Percentiles rank a stretch among this genome's conserved stretches.
phyloP scores from a whole-genome alignment of 2,888 invertebrate species.

The Drosophila helvetica region DNA sequence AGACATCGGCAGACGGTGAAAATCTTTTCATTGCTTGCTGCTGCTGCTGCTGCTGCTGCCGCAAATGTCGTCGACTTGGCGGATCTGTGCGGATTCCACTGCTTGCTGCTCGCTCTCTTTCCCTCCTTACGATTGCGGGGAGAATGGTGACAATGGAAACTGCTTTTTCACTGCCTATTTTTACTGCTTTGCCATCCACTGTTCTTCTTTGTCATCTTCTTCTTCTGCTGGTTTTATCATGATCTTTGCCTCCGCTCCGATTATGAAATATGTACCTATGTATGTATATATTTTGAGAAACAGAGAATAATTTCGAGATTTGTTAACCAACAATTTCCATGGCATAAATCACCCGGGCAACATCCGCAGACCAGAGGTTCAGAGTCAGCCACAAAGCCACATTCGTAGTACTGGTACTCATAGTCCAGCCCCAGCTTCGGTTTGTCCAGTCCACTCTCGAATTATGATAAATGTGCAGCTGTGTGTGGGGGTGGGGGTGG shows the following conservation, averaged over 20 bases:
- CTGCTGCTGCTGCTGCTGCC: constrained; percentile 16
- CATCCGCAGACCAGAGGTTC: constrained; percentile 56
- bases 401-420: not conserved
- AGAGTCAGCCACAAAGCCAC: not conserved
- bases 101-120: not conserved
- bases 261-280: constrained; percentile 1
- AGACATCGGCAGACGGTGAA: constrained; percentile 30
- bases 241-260: constrained; percentile 4
- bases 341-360: constrained; percentile 71
- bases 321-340: constrained; percentile 51
- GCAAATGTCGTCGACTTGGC: constrained; percentile 43
- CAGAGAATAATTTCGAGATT: constrained; percentile 19
- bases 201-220: not conserved
- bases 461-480: constrained; percentile 48
- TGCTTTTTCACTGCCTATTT: not conserved
- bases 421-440: constrained; percentile 21
- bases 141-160: constrained; percentile 19
- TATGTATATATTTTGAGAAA: not conserved
- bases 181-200: not conserved
- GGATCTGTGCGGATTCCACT: constrained; percentile 22
- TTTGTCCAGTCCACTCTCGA: constrained; percentile 35
- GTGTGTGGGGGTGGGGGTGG: constrained; percentile 23
- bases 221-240: not conserved
- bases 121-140: not conserved
- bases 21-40: constrained; percentile 29